Evolutionary conservation across 30 jellyfish, hydroid and myxozoan species (phyloP).

Genomic region (Morbakka virulenta): DNA sequence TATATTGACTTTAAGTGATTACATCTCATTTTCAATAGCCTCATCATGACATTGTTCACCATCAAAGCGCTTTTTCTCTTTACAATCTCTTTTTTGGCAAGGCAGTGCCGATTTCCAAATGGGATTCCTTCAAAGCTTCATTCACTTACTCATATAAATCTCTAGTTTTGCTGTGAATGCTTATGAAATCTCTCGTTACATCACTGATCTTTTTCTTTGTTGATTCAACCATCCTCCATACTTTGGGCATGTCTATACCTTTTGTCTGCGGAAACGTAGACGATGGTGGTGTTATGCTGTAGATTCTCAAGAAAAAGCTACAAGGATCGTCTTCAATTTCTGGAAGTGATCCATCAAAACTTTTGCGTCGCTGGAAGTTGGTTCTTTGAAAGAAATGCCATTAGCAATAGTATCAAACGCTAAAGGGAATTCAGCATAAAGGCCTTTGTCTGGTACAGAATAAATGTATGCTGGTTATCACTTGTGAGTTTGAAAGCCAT

Average conservation of each 20-base stretch:
- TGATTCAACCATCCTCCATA: conserved; percentile 35
- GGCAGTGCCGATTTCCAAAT: conserved; percentile 21
- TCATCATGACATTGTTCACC: conserved; percentile 5
- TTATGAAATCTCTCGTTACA: conserved; percentile 11
- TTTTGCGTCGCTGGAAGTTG: conserved; percentile 18
- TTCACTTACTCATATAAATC: background rate
- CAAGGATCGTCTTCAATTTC: background rate
- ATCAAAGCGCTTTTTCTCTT: background rate
- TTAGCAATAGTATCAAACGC: too few species aligned
- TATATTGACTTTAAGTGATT: background rate
- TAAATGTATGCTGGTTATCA: too few species aligned
- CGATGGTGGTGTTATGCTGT: conserved; percentile 20
- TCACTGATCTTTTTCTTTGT: conserved; percentile 1
- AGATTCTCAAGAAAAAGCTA: conserved; percentile 23
- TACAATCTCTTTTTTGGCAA: conserved; percentile 11
- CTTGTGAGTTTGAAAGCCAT: conserved; percentile 43
- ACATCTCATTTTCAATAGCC: background rate
- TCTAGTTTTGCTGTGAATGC: conserved; percentile 3
- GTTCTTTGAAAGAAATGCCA: conserved; percentile 4
- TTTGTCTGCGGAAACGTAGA: background rate
- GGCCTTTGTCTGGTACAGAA: too few species aligned
- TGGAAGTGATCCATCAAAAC: conserved; percentile 10
- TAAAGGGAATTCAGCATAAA: too few species aligned
- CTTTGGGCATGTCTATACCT: background rate
- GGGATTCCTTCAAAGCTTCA: conserved; percentile 9